Percentiles rank a stretch among this genome's conserved stretches.
These are phyloP conservation scores for Daktulosphaira vitifoliae DNA, from an alignment of 1,140 invertebrate genomes.

Conservation along the genomic window DNA sequence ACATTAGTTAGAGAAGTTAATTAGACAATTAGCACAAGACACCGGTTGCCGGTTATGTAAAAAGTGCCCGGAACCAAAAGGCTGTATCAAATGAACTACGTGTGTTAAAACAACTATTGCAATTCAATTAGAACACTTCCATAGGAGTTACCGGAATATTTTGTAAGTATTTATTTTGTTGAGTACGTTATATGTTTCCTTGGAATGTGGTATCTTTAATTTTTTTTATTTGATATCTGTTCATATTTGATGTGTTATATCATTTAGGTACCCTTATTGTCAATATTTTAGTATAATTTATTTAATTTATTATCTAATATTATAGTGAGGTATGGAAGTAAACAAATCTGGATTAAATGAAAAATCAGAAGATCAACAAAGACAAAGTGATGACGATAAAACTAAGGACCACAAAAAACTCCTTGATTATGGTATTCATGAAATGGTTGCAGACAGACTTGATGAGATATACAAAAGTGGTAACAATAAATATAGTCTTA, in stretches of 20 bases:
- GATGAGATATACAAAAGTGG: conserved; percentile 95
- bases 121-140: not conserved
- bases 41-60: not conserved
- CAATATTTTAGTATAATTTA: too few species aligned
- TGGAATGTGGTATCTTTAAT: too few species aligned
- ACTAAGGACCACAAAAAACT: conserved; percentile 78
- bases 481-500: conserved; percentile 37
- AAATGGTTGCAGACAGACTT: conserved; percentile 84
- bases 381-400: not conserved
- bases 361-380: not conserved
- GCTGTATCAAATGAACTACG: not conserved
- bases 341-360: not conserved
- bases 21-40: not conserved
- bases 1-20: too few species aligned
- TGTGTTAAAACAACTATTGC: not conserved
- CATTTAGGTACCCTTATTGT: too few species aligned
- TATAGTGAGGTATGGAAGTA: conserved; percentile 19
- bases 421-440: conserved; percentile 86
- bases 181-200: too few species aligned
- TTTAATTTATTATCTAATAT: too few species aligned
- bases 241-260: too few species aligned
- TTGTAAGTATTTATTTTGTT: not conserved
- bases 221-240: too few species aligned
- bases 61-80: not conserved
- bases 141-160: not conserved